Base-by-base conservation (phyloP, 92 coral and sea anemone species). In the Phenganax subtilis region DNA sequence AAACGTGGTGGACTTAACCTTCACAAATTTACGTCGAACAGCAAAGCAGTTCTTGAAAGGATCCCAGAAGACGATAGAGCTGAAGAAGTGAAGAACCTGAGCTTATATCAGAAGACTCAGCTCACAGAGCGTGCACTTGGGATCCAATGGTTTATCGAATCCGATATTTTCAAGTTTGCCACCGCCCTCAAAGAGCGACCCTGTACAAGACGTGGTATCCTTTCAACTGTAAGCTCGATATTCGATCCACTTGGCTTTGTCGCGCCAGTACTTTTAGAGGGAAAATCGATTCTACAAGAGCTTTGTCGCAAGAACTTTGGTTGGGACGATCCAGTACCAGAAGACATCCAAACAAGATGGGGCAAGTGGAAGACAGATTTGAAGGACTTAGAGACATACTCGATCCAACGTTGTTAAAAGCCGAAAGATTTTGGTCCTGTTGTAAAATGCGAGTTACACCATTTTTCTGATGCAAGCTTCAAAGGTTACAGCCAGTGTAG, bases 171-270 rank as follows among this genome's bases (percentile, higher is more conserved):
- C 37, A 62, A 84, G 44, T 84, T 87, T 72, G 54, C 53, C 44
- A 75, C 77, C 20, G 64, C 62, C 27, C 75, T 62, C 9, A 79
- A 71, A 54, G 71, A 87, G 56, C 70, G 66, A 47, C 90, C 87
- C 10, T 60, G 75, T 25, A 87, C 85, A 44, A 72, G 90, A 84
- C 66, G 85, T 6, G 72, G 85, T 10, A 84, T 87, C 37, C 51
- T 84, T 44, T 87, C 90, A n/a, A 60, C 66, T 6, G 66, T 60
- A 27, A 60, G 7, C 17, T 60, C 66, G 15, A 60, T 60, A 60
- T 86, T 52, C 72, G 89, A 86, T 60, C 87, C 91, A 7, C 74
- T 88, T 7, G 91, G 91, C 15, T 88, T 88, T 61, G 87, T 85
- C 1, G 88, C 88, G 0, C 91, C 88, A 51, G 81, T 88, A 16